Evolutionary conservation across 2,888 invertebrate species (phyloP), one percentile per base, ranked within the genome.

Genomic region (Dasypolia templi): DNA sequence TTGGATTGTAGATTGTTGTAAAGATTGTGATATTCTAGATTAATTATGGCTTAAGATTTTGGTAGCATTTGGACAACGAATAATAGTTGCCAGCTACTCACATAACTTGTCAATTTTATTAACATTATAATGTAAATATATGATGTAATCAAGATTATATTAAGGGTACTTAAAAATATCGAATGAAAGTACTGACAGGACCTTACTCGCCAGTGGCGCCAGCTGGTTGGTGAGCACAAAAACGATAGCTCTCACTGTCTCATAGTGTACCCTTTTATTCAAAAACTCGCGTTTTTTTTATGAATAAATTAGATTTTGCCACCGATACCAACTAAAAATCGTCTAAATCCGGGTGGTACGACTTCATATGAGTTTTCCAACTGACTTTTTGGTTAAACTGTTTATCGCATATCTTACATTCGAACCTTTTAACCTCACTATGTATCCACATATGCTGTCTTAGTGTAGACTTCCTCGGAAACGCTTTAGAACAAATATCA

Each of bases 401-500:
- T 46, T 92, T 94, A 71, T 91, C 89, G 81, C 95, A 95, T 3
- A 90, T 72, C 2, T 86, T 89, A 69, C 95, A 95, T 59, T 91
- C 91, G 62, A 92, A 93, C 56, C 91, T 86, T 68, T 95, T 95
- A 0, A 90, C 87, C 4, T 93, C 94, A 64, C 92, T 94, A 72
- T 95, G 95, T 14, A 94, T 91, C 94, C 95, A 94, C 89, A 93
- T 93, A 75, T 95, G 95, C 75, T 93, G 92, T 2, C 85, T 86
- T 39, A 95, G 79, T 2, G 92, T 93, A n/a, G 92, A 92, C 79
- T 94, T 94, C 32, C 94, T 88, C 2, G 91, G 89, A 81, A 95
- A 95, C 0, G 89, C 86, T 72, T 96, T 96, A 0, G 92, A 85
- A 72, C 97, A 97, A 1, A 95, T 91, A n/a, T 91, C 89, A 77